These are phyloP conservation scores for Dysmachus trigonus DNA, from an alignment of 2,888 invertebrate species.

Conservation along the genomic window DNA sequence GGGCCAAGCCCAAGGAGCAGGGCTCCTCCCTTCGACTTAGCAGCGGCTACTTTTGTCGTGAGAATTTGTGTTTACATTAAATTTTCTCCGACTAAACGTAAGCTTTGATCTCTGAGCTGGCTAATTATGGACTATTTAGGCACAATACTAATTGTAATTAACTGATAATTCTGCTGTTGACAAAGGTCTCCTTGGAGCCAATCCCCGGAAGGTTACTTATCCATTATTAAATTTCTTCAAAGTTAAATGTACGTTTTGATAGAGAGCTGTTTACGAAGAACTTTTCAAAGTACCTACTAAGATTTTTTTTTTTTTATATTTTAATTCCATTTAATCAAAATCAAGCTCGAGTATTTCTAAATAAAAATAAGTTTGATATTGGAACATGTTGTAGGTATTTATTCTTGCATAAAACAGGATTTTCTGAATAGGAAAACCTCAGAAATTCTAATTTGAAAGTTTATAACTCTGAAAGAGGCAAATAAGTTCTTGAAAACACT, in stretches of 20 bases:
- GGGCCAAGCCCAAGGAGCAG: background rate
- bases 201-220: background rate
- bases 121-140: background rate
- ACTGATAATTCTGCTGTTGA: background rate
- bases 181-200: background rate
- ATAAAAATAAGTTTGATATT: background rate
- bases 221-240: background rate
- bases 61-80: background rate
- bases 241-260: background rate
- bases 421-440: too few species aligned
- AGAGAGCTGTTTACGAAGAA: background rate
- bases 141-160: background rate
- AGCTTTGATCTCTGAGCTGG: background rate
- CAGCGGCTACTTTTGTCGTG: background rate
- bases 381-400: too few species aligned
- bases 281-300: background rate
- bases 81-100: background rate
- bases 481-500: too few species aligned
- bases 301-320: background rate
- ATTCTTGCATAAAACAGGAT: too few species aligned
- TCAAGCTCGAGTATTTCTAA: background rate
- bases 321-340: background rate
- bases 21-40: background rate
- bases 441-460: too few species aligned
- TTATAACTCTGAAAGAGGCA: too few species aligned